Percentiles rank a stretch among this genome's conserved stretches.
Conservation (phyloP, 1,140 invertebrate genomes). For the Cydia strobilella region DNA sequence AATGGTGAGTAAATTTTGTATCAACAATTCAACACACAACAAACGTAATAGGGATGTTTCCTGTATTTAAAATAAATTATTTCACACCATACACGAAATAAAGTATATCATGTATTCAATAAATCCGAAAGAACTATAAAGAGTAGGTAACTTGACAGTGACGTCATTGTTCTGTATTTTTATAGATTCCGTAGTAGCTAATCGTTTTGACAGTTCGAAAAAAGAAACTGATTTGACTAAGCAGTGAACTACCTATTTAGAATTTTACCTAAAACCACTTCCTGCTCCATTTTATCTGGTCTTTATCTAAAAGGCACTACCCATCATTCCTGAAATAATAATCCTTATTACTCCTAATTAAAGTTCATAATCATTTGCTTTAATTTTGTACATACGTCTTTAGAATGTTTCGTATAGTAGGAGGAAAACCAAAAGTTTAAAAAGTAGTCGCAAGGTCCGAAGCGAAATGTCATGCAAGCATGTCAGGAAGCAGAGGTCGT, state of each 20-base stretch:
- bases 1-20: not conserved
- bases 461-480: conserved; percentile 8
- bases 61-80: too few relatives aligned
- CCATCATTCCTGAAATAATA: not conserved
- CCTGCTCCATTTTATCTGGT: not conserved
- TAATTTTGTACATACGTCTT: not conserved
- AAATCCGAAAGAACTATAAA: too few relatives aligned
- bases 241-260: too few relatives aligned
- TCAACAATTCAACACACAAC: not conserved
- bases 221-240: too few relatives aligned
- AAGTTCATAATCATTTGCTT: not conserved
- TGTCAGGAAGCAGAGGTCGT: not conserved
- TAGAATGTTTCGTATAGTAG: not conserved
- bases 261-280: not conserved
- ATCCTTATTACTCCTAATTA: not conserved
- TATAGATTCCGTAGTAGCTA: too few relatives aligned
- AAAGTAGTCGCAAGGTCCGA: conserved; percentile 21
- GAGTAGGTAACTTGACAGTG: too few relatives aligned
- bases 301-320: not conserved
- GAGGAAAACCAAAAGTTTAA: conserved; percentile 7
- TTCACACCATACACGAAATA: too few relatives aligned
- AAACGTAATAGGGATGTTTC: too few relatives aligned
- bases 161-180: too few relatives aligned
- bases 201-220: too few relatives aligned
- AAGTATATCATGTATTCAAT: too few relatives aligned